Conservation (phyloP, 2,888 invertebrate genomes). For the Trichogramma evanescens region DNA sequence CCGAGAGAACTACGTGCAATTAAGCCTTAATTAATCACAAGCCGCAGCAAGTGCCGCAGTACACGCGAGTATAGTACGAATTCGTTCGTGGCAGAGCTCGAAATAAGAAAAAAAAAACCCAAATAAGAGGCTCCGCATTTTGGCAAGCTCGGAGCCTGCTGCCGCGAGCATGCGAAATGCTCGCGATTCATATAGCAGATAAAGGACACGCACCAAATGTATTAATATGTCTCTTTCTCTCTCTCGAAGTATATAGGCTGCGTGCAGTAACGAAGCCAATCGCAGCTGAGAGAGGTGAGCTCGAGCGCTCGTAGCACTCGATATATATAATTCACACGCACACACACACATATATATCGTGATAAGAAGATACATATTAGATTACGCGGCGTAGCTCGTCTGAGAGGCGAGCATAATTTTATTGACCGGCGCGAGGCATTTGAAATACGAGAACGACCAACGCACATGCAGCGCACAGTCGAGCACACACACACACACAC, state of each 20-base stretch:
- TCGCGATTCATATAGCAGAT: neutral
- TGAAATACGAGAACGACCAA: slow-evolving; percentile 31
- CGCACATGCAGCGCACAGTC: neutral
- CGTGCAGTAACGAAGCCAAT: too few species aligned
- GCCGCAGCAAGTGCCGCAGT: too few species aligned
- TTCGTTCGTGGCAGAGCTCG: neutral
- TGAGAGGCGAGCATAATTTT: slow-evolving; percentile 39
- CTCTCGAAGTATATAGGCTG: neutral
- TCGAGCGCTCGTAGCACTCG: too few species aligned
- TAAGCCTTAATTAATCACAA: too few species aligned
- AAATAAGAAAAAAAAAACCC: neutral
- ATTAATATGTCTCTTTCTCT: neutral
- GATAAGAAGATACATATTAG: slow-evolving; percentile 39
- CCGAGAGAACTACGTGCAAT: too few species aligned
- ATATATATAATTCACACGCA: too few species aligned
- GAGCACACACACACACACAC: too few species aligned
- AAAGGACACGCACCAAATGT: neutral
- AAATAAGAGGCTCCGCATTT: neutral
- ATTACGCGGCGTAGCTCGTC: slow-evolving; percentile 43
- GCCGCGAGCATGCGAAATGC: neutral
- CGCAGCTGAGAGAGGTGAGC: too few species aligned
- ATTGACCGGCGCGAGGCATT: slow-evolving; percentile 34
- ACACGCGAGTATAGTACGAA: too few species aligned
- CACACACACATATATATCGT: too few species aligned
- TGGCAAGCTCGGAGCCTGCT: neutral